phyloP scores from a whole-genome alignment of 2,113 vertebrate species.

The Myxocyprinus asiaticus region DNA sequence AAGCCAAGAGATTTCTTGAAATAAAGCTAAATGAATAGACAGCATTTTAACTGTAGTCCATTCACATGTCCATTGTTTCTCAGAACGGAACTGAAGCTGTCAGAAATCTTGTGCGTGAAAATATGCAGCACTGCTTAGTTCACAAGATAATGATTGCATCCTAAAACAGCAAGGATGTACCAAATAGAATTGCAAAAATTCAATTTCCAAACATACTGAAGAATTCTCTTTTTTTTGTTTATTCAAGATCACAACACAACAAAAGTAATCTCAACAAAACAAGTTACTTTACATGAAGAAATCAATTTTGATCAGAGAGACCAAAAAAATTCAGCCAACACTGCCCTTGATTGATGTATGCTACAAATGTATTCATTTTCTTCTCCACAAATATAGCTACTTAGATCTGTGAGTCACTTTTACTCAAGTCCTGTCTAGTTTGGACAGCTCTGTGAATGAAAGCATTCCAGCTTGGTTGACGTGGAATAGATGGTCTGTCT shows the following conservation, averaged over 20 bases:
- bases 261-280: no score
- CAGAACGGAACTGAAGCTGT: no score
- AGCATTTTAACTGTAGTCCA: not conserved
- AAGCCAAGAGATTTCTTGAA: constrained; percentile 21
- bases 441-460: constrained; percentile 22
- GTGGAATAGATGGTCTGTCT: constrained; percentile 57
- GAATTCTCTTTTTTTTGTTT: no score
- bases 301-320: no score
- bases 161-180: not conserved
- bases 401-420: constrained; percentile 7
- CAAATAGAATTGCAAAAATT: no score
- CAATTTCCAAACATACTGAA: no score
- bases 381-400: not conserved
- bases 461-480: not conserved
- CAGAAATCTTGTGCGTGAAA: not conserved
- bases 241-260: no score
- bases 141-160: not conserved
- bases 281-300: no score
- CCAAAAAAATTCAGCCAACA: no score
- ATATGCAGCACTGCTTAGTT: not conserved
- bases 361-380: no score
- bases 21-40: not conserved
- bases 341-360: no score
- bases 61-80: not conserved
- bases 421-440: constrained; percentile 17